These are phyloP conservation scores for Belgica antarctica DNA, from an alignment of 2,888 invertebrate genomes.

Conservation along the genomic window DNA sequence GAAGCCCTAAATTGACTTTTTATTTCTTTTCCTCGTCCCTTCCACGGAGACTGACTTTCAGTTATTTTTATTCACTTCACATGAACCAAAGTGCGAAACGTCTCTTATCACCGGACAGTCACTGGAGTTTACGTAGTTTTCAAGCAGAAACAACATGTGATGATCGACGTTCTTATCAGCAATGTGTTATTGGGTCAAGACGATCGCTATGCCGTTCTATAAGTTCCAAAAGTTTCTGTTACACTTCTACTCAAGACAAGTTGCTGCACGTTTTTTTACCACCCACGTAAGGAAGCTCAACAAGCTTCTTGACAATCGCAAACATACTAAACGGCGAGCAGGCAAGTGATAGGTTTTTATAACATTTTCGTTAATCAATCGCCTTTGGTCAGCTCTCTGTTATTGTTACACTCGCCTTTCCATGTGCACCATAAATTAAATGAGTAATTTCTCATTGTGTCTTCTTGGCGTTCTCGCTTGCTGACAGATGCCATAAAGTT, in stretches of 20 bases:
- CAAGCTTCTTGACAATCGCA: conserved; percentile 13
- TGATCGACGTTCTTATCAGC: neutral
- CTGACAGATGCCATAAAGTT: too few species aligned
- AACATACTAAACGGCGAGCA: conserved; percentile 1
- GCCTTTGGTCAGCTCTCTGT: conserved; percentile 8
- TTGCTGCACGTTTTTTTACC: too few species aligned
- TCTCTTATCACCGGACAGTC: neutral
- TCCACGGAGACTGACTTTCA: too few species aligned
- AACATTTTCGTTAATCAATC: conserved; percentile 1
- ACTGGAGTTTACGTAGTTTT: neutral
- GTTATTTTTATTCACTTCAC: neutral
- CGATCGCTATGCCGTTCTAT: too few species aligned
- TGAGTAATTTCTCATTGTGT: conserved; percentile 23
- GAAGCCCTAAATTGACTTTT: conserved; percentile 27
- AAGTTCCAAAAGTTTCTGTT: too few species aligned
- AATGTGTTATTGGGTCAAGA: neutral
- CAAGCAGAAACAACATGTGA: neutral
- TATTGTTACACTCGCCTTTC: conserved; percentile 11
- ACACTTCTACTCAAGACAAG: too few species aligned
- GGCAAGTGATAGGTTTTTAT: conserved; percentile 35
- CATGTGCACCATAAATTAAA: neutral
- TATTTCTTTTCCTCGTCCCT: too few species aligned
- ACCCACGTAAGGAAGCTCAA: neutral
- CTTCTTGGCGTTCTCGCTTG: neutral
- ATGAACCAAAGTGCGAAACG: neutral